Conservation (phyloP, 2,797 vertebrate species). For the Gobionotothen gibberifrons region DNA sequence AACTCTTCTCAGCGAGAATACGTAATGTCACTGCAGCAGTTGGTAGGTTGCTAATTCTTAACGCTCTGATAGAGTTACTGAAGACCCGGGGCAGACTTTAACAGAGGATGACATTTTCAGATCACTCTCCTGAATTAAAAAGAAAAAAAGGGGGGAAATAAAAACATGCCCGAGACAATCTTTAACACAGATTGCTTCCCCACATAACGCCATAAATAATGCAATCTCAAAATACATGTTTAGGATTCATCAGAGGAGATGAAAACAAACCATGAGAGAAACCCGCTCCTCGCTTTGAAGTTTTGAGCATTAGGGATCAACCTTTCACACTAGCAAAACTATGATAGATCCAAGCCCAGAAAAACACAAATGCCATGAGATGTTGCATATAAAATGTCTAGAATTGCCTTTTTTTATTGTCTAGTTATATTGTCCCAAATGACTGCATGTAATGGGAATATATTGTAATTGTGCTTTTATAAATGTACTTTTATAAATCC, state of each 20-base stretch:
- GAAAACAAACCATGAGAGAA: slow-evolving; percentile 51
- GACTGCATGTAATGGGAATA: too few relatives aligned
- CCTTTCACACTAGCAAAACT: slow-evolving; percentile 29
- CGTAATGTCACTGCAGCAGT: slow-evolving; percentile 61
- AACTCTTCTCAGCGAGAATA: slow-evolving; percentile 47
- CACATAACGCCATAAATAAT: slow-evolving; percentile 60
- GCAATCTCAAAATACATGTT: slow-evolving; percentile 59
- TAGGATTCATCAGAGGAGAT: slow-evolving; percentile 47
- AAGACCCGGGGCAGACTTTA: slow-evolving; percentile 72
- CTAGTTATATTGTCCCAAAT: too few relatives aligned
- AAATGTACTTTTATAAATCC: too few relatives aligned
- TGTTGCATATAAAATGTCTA: too few relatives aligned
- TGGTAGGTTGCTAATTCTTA: slow-evolving; percentile 74
- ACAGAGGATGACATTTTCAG: slow-evolving; percentile 80
- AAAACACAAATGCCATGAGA: background rate
- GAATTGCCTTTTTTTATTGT: too few relatives aligned
- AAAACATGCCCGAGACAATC: slow-evolving; percentile 61
- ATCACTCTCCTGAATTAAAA: slow-evolving; percentile 73
- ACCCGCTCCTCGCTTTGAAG: slow-evolving; percentile 35
- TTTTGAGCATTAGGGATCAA: slow-evolving; percentile 38
- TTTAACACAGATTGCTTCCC: slow-evolving; percentile 53
- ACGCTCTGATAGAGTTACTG: slow-evolving; percentile 66
- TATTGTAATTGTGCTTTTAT: too few relatives aligned
- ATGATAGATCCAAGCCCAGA: background rate
- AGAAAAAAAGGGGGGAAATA: background rate